A percentile compares a stretch with the other conserved stretches of the same genome.
Evolutionary conservation across 2,113 vertebrate genomes (phyloP).

Genomic region (Cheilinus undulatus): DNA sequence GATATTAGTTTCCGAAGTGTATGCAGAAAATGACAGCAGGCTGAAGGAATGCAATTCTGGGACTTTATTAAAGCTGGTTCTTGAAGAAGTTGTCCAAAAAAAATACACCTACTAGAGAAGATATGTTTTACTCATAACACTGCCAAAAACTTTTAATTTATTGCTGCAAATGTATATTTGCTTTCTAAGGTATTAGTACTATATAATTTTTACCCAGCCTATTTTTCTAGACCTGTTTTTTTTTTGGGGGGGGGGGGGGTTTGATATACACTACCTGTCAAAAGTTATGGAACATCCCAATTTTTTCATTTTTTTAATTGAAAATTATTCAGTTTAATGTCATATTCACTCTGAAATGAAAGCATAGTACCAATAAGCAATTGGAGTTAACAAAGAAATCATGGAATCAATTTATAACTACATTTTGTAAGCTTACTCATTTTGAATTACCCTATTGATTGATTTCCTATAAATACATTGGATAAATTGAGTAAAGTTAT

Average conservation of each 20-base stretch:
- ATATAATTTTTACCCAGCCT: not conserved
- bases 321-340: no score
- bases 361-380: no score
- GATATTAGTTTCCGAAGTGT: constrained; percentile 27
- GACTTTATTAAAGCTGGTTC: constrained; percentile 29
- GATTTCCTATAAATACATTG: not conserved
- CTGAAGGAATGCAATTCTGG: constrained; percentile 44
- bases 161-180: no score
- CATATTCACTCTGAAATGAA: no score
- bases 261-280: no score
- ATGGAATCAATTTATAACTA: no score
- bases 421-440: not conserved
- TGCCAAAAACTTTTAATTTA: not conserved
- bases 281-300: no score
- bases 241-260: no score
- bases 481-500: not conserved
- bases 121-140: not conserved
- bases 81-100: constrained; percentile 38
- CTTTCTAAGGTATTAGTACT: no score
- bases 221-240: no score
- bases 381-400: no score
- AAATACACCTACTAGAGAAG: constrained; percentile 11
- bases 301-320: no score
- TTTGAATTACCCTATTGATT: not conserved
- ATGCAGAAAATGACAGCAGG: constrained; percentile 37